Evolutionary conservation across 1,140 invertebrate genomes (phyloP).

Genomic region (Propsilocerus akamusi): DNA sequence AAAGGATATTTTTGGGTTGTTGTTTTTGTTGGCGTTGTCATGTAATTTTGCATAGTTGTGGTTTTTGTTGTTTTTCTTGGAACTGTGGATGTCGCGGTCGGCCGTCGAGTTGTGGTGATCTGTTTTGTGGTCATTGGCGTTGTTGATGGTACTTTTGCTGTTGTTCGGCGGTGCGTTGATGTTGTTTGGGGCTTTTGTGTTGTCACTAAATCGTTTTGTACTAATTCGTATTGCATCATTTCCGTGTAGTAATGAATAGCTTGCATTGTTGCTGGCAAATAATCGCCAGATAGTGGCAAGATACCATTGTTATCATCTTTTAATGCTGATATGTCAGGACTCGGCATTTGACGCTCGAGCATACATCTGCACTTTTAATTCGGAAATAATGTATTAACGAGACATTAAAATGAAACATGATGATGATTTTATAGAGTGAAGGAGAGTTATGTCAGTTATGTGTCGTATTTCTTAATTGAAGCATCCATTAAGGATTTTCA

Average conservation of each 20-base stretch:
- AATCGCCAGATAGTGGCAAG: slow-evolving; percentile 10
- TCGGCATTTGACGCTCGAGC: background rate
- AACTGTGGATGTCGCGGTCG: slow-evolving; percentile 16
- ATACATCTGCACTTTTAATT: too few species aligned
- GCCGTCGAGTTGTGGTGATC: background rate
- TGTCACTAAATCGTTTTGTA: background rate
- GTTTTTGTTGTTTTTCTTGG: slow-evolving; percentile 12
- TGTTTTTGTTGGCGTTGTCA: slow-evolving; percentile 11
- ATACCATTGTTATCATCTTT: background rate
- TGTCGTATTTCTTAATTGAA: too few species aligned
- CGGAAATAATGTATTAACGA: too few species aligned
- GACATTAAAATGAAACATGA: too few species aligned
- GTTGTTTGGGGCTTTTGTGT: slow-evolving; percentile 4
- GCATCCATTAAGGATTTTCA: too few species aligned
- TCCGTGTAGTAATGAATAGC: slow-evolving; percentile 24
- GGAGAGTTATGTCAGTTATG: too few species aligned
- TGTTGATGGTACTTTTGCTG: background rate
- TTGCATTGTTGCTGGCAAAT: slow-evolving; percentile 22
- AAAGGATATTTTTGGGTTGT: slow-evolving; percentile 17
- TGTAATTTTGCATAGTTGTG: slow-evolving; percentile 5
- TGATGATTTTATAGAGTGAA: too few species aligned
- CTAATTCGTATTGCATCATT: slow-evolving; percentile 18
- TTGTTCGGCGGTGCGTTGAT: background rate
- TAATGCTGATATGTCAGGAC: background rate
- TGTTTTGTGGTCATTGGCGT: slow-evolving; percentile 3